Evolutionary conservation across 2,888 invertebrate species (phyloP).

Genomic region (Clistopyga incitator): DNA sequence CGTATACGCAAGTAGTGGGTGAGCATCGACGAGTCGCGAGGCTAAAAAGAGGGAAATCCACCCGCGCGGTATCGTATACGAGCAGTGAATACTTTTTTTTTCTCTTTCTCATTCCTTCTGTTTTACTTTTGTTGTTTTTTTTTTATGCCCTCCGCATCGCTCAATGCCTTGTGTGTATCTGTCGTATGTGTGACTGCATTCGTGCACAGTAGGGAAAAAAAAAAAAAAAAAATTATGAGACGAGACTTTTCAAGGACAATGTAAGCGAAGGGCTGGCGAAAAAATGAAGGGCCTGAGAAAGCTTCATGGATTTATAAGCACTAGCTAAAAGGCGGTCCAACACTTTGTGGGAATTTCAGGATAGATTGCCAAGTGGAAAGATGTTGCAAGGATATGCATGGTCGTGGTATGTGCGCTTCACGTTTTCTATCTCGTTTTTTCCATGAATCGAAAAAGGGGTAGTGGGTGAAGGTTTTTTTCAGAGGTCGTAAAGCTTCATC

Average conservation of each 20-base stretch:
- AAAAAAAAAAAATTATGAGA: conserved; percentile 58
- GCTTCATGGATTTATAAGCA: conserved; percentile 17
- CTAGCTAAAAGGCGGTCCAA: conserved; percentile 20
- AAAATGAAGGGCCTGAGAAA: conserved; percentile 26
- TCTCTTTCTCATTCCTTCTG: background rate
- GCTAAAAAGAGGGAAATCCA: conserved; percentile 43
- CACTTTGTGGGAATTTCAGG: conserved; percentile 17
- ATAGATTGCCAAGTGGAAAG: conserved; percentile 20
- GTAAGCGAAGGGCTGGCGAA: background rate
- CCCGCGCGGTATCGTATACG: conserved; percentile 26
- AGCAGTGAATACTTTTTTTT: conserved; percentile 25
- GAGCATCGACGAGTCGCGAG: conserved; percentile 7
- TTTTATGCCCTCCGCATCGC: conserved; percentile 7
- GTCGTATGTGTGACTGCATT: conserved; percentile 42
- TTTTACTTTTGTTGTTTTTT: conserved; percentile 13
- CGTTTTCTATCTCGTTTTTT: conserved; percentile 9
- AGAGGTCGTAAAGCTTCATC: conserved; percentile 52
- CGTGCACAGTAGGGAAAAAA: conserved; percentile 54
- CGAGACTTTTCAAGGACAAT: conserved; percentile 72
- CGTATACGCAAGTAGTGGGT: conserved; percentile 5
- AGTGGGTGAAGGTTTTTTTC: conserved; percentile 36
- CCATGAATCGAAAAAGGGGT: conserved; percentile 21
- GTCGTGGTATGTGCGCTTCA: background rate
- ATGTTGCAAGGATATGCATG: conserved; percentile 7
- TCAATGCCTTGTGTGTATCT: conserved; percentile 29